Percentiles rank a stretch among this genome's conserved stretches.
Evolutionary conservation across 2,888 invertebrate species (phyloP).

Genomic region (Pasiphila rectangulata): DNA sequence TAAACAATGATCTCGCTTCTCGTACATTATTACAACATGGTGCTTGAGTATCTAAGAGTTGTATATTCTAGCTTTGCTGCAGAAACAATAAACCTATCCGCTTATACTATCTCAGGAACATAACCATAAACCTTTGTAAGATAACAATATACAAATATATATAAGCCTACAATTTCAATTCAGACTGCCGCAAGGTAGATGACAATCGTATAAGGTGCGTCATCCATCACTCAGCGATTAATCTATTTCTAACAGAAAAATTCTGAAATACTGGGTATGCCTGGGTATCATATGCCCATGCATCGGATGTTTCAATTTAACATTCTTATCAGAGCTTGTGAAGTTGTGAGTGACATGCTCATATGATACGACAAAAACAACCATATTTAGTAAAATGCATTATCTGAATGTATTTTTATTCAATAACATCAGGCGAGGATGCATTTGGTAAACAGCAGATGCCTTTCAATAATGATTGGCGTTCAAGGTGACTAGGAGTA

Average conservation of each 20-base stretch:
- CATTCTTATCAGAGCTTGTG: slow-evolving; percentile 11
- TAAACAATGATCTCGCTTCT: slow-evolving; percentile 46
- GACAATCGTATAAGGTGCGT: too few species aligned
- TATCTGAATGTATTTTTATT: slow-evolving; percentile 31
- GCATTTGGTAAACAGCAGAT: slow-evolving; percentile 39
- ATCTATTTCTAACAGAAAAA: too few species aligned
- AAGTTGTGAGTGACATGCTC: background rate
- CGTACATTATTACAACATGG: slow-evolving; percentile 38
- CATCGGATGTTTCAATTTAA: slow-evolving; percentile 4
- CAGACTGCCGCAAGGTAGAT: too few species aligned
- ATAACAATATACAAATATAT: too few species aligned
- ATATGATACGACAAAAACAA: slow-evolving; percentile 19
- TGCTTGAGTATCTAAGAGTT: background rate
- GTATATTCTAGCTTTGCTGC: too few species aligned
- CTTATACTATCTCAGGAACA: too few species aligned
- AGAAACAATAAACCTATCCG: too few species aligned
- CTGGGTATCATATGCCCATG: too few species aligned
- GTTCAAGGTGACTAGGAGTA: slow-evolving; percentile 48
- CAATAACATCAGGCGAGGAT: slow-evolving; percentile 33
- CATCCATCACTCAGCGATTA: too few species aligned
- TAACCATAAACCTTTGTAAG: too few species aligned
- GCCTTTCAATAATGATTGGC: slow-evolving; percentile 42
- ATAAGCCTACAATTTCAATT: too few species aligned
- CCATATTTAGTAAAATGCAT: slow-evolving; percentile 17
- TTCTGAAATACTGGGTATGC: too few species aligned